Evolutionary conservation across 2,797 vertebrate species (phyloP).

Genomic region (Falco peregrinus): DNA sequence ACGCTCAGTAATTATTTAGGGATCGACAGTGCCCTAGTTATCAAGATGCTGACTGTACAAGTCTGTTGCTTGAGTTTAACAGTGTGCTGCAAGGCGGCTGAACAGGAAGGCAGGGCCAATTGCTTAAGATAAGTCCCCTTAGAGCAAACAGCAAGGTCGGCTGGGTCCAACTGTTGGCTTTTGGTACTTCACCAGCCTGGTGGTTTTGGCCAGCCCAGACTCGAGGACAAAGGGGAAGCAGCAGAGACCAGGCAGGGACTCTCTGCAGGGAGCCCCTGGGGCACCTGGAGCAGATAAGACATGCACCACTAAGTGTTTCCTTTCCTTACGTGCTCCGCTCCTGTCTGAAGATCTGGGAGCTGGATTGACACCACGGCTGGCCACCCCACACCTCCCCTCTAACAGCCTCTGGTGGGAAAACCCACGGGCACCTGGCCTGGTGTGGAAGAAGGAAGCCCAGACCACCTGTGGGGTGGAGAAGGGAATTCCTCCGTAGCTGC

Average conservation of each 20-base stretch:
- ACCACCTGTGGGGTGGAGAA: not conserved
- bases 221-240: not conserved
- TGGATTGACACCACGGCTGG: not conserved
- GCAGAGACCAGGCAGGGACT: not conserved
- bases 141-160: not conserved
- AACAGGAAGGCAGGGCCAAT: not conserved
- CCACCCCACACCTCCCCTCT: not conserved
- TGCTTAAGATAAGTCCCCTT: not conserved
- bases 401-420: not conserved
- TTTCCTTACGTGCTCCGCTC: not conserved
- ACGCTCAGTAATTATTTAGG: not conserved
- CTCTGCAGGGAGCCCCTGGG: not conserved
- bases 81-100: not conserved
- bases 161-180: not conserved
- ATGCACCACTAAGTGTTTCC: not conserved
- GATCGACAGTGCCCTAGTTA: not conserved
- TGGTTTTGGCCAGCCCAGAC: not conserved
- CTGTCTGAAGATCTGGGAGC: fast-evolving
- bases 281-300: too few species aligned
- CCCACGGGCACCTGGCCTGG: not conserved
- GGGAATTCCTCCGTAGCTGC: not conserved
- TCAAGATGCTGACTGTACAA: not conserved
- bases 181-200: not conserved
- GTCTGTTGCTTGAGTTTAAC: not conserved
- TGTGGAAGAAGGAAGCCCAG: not conserved